phyloP scores from a whole-genome alignment of 1,140 invertebrate species.

The Neuroterus valhalla region DNA sequence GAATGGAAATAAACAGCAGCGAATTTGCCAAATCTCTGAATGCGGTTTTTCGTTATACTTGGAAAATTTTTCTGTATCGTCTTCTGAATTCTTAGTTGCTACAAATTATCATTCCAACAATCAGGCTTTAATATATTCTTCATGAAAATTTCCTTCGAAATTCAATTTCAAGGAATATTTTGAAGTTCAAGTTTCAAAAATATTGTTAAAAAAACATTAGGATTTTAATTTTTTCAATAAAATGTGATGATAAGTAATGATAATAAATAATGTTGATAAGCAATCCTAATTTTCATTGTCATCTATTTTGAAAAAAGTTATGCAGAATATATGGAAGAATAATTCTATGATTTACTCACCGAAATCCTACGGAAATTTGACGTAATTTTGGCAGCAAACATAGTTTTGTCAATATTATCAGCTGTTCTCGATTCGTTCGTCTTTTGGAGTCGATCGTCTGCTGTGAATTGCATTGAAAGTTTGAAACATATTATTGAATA shows the following conservation, averaged over 20 bases:
- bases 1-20: background rate
- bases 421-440: background rate
- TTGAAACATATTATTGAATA: too few relatives aligned
- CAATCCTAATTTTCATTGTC: too few relatives aligned
- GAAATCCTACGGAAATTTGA: slow-evolving; percentile 63
- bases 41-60: slow-evolving; percentile 9
- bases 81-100: background rate
- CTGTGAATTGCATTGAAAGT: background rate
- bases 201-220: too few relatives aligned
- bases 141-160: background rate
- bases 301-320: too few relatives aligned
- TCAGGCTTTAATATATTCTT: background rate
- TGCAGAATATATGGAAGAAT: too few relatives aligned
- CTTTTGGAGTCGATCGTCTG: background rate
- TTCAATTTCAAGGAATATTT: background rate
- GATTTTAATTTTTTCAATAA: too few relatives aligned
- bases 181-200: background rate
- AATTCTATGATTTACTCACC: slow-evolving; percentile 46
- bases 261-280: too few relatives aligned
- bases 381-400: slow-evolving; percentile 5
- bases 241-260: too few relatives aligned
- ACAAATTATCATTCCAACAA: slow-evolving; percentile 15
- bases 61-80: background rate
- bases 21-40: background rate
- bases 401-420: slow-evolving; percentile 2